These are phyloP conservation scores for Agapornis canus DNA, from an alignment of 2,797 vertebrate species.

Conservation along the genomic window DNA sequence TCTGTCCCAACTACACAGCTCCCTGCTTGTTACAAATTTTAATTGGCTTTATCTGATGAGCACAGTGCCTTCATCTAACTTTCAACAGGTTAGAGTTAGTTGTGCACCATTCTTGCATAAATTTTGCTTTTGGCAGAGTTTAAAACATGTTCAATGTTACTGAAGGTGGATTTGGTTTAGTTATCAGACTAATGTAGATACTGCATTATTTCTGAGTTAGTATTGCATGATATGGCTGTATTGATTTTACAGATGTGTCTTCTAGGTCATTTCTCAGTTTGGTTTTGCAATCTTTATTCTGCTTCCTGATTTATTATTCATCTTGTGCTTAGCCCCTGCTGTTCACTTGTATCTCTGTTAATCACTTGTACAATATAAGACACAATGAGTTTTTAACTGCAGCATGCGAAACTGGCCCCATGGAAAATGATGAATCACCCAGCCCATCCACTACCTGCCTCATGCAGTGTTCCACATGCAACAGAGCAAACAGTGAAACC, in stretches of 20 bases:
- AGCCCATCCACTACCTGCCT: background rate
- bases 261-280: background rate
- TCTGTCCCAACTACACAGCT: background rate
- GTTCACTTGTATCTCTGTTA: background rate
- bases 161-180: background rate
- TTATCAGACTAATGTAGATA: background rate
- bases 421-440: background rate
- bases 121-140: background rate
- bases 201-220: background rate
- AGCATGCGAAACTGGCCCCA: background rate
- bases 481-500: background rate
- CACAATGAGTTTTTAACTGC: background rate
- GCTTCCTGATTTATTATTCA: background rate
- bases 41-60: background rate
- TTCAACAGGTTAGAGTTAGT: background rate
- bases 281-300: background rate
- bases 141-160: background rate
- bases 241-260: slow-evolving; percentile 13
- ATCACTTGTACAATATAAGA: background rate
- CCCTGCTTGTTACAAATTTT: background rate
- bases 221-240: background rate
- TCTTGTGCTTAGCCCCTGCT: background rate
- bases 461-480: background rate
- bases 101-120: background rate
- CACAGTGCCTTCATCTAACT: background rate